phyloP scores from a whole-genome alignment of 2,888 invertebrate species.

The Ichneumon xanthorius region DNA sequence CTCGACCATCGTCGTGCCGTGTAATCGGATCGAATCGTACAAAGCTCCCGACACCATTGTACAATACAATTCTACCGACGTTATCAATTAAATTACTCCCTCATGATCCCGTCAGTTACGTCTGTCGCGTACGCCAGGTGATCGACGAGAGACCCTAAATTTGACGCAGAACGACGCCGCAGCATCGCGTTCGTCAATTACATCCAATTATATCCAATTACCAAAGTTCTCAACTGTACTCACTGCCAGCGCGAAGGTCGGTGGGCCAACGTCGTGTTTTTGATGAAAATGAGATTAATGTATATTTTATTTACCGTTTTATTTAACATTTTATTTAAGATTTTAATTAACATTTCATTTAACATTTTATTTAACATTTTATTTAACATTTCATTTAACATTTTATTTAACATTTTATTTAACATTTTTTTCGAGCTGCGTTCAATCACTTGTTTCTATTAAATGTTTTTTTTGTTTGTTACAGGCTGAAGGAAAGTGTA shows the following conservation, averaged over 20 bases:
- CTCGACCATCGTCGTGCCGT: conserved; percentile 34
- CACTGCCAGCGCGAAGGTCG: not conserved
- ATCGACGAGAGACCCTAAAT: not conserved
- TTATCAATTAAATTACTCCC: conserved; percentile 23
- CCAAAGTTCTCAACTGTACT: conserved; percentile 20
- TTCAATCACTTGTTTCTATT: not conserved
- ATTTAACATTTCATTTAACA: not conserved
- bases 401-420: not conserved
- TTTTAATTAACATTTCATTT: not conserved
- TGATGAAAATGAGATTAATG: conserved; percentile 6
- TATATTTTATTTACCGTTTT: not conserved
- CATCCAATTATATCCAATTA: conserved; percentile 39
- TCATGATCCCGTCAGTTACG: conserved; percentile 12
- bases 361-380: conserved; percentile 1
- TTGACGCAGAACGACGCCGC: not conserved
- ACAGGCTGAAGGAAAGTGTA: conserved; percentile 68
- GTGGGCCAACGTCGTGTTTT: conserved; percentile 45
- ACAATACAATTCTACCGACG: conserved; percentile 14
- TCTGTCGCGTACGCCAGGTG: not conserved
- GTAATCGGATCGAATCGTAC: conserved; percentile 62
- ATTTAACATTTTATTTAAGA: not conserved
- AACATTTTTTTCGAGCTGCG: not conserved
- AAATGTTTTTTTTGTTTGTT: conserved; percentile 50
- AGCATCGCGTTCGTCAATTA: conserved; percentile 40
- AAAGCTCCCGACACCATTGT: conserved; percentile 16